Evolutionary conservation across 2,113 vertebrate species (phyloP).

Genomic region (Felis chaus): DNA sequence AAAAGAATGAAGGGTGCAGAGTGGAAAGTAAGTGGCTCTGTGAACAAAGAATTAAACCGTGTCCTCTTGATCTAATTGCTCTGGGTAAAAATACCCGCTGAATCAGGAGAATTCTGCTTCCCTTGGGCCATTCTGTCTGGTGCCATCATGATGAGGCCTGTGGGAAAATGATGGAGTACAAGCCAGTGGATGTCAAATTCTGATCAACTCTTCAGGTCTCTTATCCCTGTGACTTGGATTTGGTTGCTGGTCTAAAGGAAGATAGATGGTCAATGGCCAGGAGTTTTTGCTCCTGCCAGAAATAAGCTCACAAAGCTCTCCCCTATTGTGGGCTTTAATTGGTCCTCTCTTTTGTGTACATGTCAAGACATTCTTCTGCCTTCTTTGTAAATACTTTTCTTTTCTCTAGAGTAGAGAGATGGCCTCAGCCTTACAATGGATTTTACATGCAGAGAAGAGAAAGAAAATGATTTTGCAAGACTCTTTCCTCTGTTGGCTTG

Average conservation of each 20-base stretch:
- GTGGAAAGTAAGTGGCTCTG: background rate
- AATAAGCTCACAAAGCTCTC: slow-evolving; percentile 52
- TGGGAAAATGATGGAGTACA: slow-evolving; percentile 29
- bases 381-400: slow-evolving; percentile 57
- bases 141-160: background rate
- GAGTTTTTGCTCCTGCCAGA: slow-evolving; percentile 65
- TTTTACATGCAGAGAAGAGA: slow-evolving; percentile 50
- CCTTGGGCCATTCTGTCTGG: slow-evolving; percentile 13
- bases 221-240: background rate
- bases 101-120: background rate
- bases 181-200: background rate
- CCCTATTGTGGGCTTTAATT: slow-evolving; percentile 56
- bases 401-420: slow-evolving; percentile 45
- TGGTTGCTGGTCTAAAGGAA: slow-evolving; percentile 40
- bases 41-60: background rate
- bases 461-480: slow-evolving; percentile 28
- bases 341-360: slow-evolving; percentile 2
- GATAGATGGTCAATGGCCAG: slow-evolving; percentile 57
- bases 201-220: background rate
- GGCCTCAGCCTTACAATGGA: slow-evolving; percentile 47
- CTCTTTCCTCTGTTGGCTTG: slow-evolving; percentile 54
- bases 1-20: background rate
- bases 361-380: slow-evolving; percentile 42
- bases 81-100: background rate
- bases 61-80: background rate